These are phyloP conservation scores for Frankliniella intonsa DNA, from an alignment of 2,888 invertebrate species.

Conservation along the genomic window DNA sequence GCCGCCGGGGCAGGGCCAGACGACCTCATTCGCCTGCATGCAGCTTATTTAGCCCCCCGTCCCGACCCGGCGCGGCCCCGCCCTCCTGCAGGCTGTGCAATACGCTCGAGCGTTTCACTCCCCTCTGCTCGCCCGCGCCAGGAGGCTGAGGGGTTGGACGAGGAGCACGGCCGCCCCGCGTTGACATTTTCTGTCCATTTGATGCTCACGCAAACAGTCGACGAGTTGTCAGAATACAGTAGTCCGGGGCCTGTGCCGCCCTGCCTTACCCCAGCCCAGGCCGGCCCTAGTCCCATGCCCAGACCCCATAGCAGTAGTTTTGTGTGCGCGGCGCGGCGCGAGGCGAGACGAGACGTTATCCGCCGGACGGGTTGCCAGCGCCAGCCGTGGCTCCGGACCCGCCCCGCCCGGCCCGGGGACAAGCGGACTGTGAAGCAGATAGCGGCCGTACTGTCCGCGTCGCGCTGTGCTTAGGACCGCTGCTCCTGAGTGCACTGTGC, in stretches of 20 bases:
- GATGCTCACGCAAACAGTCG: background rate
- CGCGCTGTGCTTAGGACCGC: background rate
- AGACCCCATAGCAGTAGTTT: background rate
- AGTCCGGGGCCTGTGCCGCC: background rate
- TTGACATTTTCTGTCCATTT: too few species aligned
- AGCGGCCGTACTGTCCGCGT: background rate
- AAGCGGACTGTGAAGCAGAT: slow-evolving; percentile 7
- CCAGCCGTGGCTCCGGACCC: background rate
- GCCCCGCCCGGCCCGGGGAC: background rate
- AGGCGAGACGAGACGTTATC: background rate
- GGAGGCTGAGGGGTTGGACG: too few species aligned
- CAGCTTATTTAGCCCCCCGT: too few species aligned
- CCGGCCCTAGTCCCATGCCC: background rate
- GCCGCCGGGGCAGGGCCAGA: too few species aligned
- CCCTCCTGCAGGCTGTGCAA: too few species aligned
- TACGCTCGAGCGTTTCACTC: too few species aligned
- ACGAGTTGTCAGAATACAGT: background rate
- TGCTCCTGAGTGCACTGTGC: background rate
- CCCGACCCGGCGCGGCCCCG: too few species aligned
- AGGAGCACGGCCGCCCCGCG: too few species aligned
- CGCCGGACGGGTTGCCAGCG: too few species aligned
- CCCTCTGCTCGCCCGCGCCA: too few species aligned
- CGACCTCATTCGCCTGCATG: too few species aligned
- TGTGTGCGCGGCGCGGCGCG: background rate
- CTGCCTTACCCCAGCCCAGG: background rate